Evolutionary conservation across 1,140 invertebrate species (phyloP).

Genomic region (Tetranychus cinnabarinus): DNA sequence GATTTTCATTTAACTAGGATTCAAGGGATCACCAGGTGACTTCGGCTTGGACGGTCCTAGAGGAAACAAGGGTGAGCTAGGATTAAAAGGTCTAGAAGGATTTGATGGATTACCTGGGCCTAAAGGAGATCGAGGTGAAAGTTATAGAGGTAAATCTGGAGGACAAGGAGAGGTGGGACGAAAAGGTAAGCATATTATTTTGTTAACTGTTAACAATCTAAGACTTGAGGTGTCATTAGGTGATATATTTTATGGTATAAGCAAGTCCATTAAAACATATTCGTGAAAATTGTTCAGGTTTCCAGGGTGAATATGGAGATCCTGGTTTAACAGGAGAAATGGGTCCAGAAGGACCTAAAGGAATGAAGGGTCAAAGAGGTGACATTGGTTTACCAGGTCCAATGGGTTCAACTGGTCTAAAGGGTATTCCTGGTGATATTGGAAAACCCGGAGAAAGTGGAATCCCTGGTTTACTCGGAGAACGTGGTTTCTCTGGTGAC

Average conservation of each 20-base stretch:
- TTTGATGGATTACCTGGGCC: not conserved
- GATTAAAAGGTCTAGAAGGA: not conserved
- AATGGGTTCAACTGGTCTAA: not conserved
- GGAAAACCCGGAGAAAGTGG: not conserved
- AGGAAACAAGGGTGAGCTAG: not conserved
- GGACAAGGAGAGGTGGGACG: not conserved
- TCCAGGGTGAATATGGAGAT: not conserved
- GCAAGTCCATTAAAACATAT: too few relatives aligned
- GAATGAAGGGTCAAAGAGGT: not conserved
- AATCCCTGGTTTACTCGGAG: not conserved
- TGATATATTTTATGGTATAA: too few relatives aligned
- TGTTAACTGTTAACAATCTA: too few relatives aligned
- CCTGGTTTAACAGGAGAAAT: not conserved
- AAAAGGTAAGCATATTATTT: not conserved
- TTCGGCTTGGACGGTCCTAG: not conserved
- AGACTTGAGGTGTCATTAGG: too few relatives aligned
- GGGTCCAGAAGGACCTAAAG: not conserved
- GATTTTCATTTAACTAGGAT: not conserved
- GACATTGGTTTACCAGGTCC: not conserved
- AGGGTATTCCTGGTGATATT: not conserved
- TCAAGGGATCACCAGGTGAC: not conserved
- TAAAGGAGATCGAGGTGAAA: slow-evolving; percentile 25
- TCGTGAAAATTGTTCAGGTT: too few relatives aligned
- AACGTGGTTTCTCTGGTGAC: not conserved
- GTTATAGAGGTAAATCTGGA: not conserved